A percentile compares a stretch with the other conserved stretches of the same genome.
Evolutionary conservation across 2,797 vertebrate genomes (phyloP).

Genomic region (Anolis apletophallus): DNA sequence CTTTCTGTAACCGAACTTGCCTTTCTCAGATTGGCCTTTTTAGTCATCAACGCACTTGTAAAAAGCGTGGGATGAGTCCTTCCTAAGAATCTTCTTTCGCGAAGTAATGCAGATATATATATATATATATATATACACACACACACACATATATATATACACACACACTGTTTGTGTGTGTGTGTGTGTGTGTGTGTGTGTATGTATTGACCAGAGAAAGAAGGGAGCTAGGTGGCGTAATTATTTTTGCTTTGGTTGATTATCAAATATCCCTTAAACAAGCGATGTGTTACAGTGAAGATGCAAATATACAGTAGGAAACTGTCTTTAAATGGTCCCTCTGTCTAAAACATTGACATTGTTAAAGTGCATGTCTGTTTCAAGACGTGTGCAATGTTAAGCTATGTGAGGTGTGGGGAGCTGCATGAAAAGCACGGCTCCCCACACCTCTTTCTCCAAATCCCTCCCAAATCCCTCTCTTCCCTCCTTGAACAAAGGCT

Average conservation of each 20-base stretch:
- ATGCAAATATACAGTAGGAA: not conserved
- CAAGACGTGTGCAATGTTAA: slow-evolving; percentile 15
- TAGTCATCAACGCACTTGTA: no score
- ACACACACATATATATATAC: no score
- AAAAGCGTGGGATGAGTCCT: no score
- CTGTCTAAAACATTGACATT: not conserved
- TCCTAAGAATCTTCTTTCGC: no score
- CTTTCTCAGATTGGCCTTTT: no score
- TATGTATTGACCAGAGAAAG: no score
- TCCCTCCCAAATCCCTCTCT: slow-evolving; percentile 58
- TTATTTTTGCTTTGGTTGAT: not conserved
- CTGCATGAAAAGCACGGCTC: slow-evolving; percentile 52
- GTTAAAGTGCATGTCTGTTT: not conserved
- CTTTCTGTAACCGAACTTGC: no score
- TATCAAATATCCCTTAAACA: not conserved
- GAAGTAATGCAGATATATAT: no score
- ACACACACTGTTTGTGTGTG: no score
- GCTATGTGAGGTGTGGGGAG: no score
- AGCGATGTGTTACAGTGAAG: not conserved
- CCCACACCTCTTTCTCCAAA: slow-evolving; percentile 49
- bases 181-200: no score
- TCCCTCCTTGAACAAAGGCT: slow-evolving; percentile 74
- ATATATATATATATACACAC: no score
- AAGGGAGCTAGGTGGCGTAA: not conserved
- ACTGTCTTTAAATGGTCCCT: not conserved